Conservation (phyloP, 2,797 vertebrate species). For the Champsocephalus esox region DNA sequence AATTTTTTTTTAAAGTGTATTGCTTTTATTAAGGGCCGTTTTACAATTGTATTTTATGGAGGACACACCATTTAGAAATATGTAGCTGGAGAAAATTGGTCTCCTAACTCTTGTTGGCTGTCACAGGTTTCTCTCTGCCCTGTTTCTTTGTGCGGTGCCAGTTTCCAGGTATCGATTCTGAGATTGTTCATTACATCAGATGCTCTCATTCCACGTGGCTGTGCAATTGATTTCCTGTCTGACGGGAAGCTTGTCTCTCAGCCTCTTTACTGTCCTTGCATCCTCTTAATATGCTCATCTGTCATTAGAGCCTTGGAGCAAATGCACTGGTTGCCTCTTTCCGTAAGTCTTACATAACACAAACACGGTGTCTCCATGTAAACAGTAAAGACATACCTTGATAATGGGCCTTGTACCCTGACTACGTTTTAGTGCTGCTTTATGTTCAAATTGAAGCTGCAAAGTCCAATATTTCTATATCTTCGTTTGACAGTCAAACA, state of each 20-base stretch:
- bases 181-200: slow-evolving; percentile 55
- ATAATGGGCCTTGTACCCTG: no score
- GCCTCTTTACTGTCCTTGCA: slow-evolving; percentile 14
- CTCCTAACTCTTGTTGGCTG: neutral
- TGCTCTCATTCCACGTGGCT: slow-evolving; percentile 42
- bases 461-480: no score
- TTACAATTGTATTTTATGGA: neutral
- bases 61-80: slow-evolving; percentile 1
- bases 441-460: no score
- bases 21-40: neutral
- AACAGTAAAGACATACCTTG: no score
- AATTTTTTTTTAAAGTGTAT: neutral
- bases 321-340: neutral
- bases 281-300: slow-evolving; percentile 8
- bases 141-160: slow-evolving; percentile 40
- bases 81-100: neutral
- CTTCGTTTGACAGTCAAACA: no score
- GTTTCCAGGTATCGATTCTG: slow-evolving; percentile 71
- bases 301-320: neutral
- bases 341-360: neutral
- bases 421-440: no score
- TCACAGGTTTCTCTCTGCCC: neutral
- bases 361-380: neutral
- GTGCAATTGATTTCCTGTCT: slow-evolving; percentile 67
- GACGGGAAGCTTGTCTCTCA: slow-evolving; percentile 40